Evolutionary conservation across 2,888 invertebrate genomes (phyloP).

Genomic region (Coelopa pilipes): DNA sequence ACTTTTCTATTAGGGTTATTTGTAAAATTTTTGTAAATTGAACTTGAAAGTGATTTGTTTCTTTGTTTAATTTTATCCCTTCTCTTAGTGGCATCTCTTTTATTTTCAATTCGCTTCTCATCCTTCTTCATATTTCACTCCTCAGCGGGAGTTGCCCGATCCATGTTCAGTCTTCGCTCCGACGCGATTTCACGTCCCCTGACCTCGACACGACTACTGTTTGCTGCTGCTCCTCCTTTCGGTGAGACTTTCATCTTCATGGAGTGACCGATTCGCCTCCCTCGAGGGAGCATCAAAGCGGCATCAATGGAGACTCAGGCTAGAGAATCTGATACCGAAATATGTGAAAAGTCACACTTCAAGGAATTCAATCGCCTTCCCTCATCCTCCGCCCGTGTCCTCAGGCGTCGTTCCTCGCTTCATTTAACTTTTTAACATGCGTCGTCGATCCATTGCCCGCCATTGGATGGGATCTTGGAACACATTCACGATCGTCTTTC

Average conservation of each 20-base stretch:
- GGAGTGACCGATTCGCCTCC: background rate
- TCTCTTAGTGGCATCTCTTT: background rate
- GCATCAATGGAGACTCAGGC: background rate
- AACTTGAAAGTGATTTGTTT: background rate
- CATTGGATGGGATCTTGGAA: no score
- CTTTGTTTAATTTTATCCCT: background rate
- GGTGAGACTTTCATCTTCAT: constrained; percentile 9
- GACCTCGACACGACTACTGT: background rate
- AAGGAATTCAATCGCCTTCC: constrained; percentile 21
- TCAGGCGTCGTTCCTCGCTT: background rate
- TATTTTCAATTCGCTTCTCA: background rate
- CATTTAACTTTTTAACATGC: constrained; percentile 15
- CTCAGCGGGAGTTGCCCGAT: background rate
- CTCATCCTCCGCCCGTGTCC: background rate
- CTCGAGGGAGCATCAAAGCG: background rate
- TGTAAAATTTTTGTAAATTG: background rate
- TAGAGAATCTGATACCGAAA: constrained; percentile 21
- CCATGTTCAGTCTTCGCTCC: background rate
- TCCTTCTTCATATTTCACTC: background rate
- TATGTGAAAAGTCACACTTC: constrained; percentile 33
- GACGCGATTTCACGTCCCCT: background rate
- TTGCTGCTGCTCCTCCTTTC: background rate
- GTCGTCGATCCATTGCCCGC: background rate
- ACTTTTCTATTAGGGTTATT: background rate
- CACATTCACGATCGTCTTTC: no score